phyloP scores from a whole-genome alignment of 1,140 invertebrate species.

The Daktulosphaira vitifoliae region DNA sequence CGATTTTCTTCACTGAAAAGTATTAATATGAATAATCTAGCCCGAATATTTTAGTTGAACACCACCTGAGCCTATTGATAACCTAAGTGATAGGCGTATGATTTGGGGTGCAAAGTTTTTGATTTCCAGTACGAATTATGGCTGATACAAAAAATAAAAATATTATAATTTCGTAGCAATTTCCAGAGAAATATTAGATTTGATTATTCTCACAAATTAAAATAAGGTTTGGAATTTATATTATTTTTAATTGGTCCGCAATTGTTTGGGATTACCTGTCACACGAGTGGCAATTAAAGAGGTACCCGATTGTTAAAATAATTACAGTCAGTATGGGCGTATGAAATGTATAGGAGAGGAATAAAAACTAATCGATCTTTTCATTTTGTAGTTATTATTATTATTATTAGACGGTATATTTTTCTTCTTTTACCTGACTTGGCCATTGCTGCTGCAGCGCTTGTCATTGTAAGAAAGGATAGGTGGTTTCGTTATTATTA shows the following conservation, averaged over 20 bases:
- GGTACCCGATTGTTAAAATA: constrained; percentile 33
- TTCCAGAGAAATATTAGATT: no score
- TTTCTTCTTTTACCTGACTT: constrained; percentile 13
- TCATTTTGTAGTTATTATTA: constrained; percentile 25
- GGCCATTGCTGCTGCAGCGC: neutral
- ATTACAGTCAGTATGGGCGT: constrained; percentile 25
- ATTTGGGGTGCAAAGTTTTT: no score
- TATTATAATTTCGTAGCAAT: no score
- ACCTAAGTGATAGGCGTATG: no score
- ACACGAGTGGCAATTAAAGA: constrained; percentile 26
- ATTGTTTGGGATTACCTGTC: constrained; percentile 29
- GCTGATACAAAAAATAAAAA: no score
- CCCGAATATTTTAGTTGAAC: no score
- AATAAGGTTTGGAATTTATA: no score
- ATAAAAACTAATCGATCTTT: constrained; percentile 33
- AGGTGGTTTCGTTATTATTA: constrained; percentile 26
- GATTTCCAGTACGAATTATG: no score
- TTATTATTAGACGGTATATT: neutral
- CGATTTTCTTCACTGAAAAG: no score
- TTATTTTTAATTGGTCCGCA: constrained; percentile 25
- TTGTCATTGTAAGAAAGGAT: constrained; percentile 31
- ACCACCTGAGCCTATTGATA: no score
- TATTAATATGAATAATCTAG: no score
- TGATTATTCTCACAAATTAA: no score
- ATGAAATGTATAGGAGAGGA: constrained; percentile 2